phyloP scores from a whole-genome alignment of 2,113 vertebrate genomes.

The Bos javanicus region DNA sequence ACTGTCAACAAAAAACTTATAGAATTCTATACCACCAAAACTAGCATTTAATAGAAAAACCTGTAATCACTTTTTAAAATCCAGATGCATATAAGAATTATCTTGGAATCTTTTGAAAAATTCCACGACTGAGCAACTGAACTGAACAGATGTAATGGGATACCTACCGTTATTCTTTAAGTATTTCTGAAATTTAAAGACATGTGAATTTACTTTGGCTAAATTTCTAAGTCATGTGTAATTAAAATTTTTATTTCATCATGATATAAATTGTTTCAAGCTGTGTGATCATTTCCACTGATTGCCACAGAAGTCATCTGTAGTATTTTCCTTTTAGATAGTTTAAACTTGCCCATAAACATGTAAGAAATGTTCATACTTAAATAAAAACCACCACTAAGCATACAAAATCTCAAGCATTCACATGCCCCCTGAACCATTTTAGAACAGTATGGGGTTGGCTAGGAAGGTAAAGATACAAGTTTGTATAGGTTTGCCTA shows the following conservation, averaged over 20 bases:
- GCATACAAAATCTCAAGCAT: neutral
- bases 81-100: neutral
- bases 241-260: neutral
- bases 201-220: neutral
- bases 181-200: neutral
- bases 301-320: neutral
- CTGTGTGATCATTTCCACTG: neutral
- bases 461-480: neutral
- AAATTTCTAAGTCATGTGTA: neutral
- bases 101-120: neutral
- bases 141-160: neutral
- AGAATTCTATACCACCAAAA: neutral
- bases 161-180: neutral
- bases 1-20: neutral
- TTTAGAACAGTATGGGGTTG: neutral
- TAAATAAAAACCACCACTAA: neutral
- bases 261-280: neutral
- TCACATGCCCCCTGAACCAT: neutral
- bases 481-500: neutral
- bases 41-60: neutral
- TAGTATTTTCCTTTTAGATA: neutral
- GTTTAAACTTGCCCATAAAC: neutral
- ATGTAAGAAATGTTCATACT: neutral
- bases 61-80: neutral
- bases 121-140: neutral